A percentile compares a stretch with the other conserved stretches of the same genome.
Conservation (phyloP, 2,797 vertebrate species). For the Carcharodon carcharias region DNA sequence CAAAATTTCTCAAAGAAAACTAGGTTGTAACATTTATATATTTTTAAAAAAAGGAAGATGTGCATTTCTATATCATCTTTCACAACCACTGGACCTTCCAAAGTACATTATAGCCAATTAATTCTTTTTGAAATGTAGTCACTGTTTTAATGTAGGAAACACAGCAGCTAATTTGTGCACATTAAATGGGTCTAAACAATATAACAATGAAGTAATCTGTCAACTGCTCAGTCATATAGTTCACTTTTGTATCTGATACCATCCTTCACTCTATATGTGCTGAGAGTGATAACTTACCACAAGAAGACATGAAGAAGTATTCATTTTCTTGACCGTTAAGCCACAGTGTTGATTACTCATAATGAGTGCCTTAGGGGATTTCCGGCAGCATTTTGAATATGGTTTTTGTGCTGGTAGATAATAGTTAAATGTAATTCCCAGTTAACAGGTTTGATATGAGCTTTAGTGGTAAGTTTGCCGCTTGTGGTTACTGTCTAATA, state of each 20-base stretch:
- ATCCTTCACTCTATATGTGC: background rate
- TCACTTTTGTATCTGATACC: background rate
- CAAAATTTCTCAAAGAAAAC: background rate
- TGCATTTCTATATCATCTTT: no score
- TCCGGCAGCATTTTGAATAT: background rate
- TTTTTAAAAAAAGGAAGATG: no score
- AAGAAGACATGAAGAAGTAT: background rate
- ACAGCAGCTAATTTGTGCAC: no score
- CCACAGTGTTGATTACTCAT: constrained; percentile 16
- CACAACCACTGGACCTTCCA: no score
- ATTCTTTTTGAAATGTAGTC: no score
- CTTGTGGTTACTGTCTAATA: background rate
- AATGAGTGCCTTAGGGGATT: background rate
- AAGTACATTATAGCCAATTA: no score
- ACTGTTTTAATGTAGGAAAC: no score
- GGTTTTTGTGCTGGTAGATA: background rate
- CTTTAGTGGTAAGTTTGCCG: background rate
- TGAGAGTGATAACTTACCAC: background rate
- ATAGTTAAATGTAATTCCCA: background rate
- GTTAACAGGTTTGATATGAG: background rate
- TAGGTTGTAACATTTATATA: background rate
- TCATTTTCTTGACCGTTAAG: constrained; percentile 27
- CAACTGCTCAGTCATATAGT: background rate
- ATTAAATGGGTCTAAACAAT: background rate
- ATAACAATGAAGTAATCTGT: background rate